A percentile compares a stretch with the other conserved stretches of the same genome.
Conservation (phyloP, 1,140 invertebrate genomes). For the Adoxophyes honmai region DNA sequence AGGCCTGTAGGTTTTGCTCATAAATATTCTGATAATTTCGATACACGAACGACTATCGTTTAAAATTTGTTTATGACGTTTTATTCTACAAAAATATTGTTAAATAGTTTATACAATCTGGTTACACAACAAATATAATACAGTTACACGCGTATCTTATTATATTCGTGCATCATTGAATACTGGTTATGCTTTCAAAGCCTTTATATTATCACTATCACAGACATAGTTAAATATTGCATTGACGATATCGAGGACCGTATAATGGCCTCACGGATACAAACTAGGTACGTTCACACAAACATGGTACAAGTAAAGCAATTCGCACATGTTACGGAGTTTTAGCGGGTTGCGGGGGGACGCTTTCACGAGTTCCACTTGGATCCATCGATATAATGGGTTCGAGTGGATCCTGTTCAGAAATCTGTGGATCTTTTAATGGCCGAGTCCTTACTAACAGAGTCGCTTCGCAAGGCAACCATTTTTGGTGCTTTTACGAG, state of each 20-base stretch:
- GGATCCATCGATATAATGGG: too few relatives aligned
- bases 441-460: too few relatives aligned
- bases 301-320: too few relatives aligned
- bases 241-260: conserved; percentile 12
- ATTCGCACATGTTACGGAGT: too few relatives aligned
- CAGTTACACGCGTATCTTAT: conserved; percentile 11
- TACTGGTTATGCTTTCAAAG: conserved; percentile 59
- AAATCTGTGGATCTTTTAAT: too few relatives aligned
- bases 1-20: conserved; percentile 4
- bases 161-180: conserved; percentile 52
- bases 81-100: conserved; percentile 51
- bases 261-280: too few relatives aligned
- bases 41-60: conserved; percentile 4
- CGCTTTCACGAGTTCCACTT: too few relatives aligned
- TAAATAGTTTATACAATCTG: conserved; percentile 37
- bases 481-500: too few relatives aligned
- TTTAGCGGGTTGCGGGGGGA: too few relatives aligned
- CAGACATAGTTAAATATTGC: conserved; percentile 51
- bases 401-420: too few relatives aligned
- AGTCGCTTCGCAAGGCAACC: too few relatives aligned
- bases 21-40: conserved; percentile 10
- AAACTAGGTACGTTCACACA: too few relatives aligned
- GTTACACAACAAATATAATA: conserved; percentile 32
- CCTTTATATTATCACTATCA: conserved; percentile 66
- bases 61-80: conserved; percentile 11